These are phyloP conservation scores for Solea solea DNA, from an alignment of 2,113 vertebrate species.

Conservation along the genomic window DNA sequence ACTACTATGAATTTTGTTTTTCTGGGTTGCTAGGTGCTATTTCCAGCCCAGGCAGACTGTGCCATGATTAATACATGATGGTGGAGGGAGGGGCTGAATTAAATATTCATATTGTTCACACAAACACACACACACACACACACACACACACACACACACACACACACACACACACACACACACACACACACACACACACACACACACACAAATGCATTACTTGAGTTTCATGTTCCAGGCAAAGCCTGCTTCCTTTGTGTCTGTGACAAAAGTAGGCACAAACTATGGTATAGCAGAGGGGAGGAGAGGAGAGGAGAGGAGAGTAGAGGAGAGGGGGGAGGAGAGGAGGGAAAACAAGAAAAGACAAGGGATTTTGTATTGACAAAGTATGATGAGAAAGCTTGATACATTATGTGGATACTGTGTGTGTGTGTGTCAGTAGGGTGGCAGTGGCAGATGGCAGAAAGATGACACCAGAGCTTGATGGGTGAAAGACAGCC, in stretches of 20 bases:
- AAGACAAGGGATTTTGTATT: constrained; percentile 2
- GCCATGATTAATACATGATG: constrained; percentile 80
- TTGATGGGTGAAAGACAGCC: constrained; percentile 72
- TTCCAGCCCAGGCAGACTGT: constrained; percentile 77
- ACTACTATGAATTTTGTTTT: constrained; percentile 65
- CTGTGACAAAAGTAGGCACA: not conserved
- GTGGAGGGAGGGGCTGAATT: constrained; percentile 63
- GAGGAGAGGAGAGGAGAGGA: not conserved
- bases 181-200: constrained; percentile 44
- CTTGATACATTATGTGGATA: constrained; percentile 3
- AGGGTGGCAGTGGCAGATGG: constrained; percentile 77
- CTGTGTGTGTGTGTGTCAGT: constrained; percentile 42
- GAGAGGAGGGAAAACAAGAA: not conserved
- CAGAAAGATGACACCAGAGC: constrained; percentile 80
- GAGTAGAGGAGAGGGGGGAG: not conserved
- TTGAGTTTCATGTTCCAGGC: constrained; percentile 24
- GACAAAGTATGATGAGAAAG: constrained; percentile 9
- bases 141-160: constrained; percentile 43
- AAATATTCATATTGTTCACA: constrained; percentile 72
- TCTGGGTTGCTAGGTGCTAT: constrained; percentile 75
- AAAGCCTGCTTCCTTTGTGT: constrained; percentile 15
- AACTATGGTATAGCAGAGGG: not conserved
- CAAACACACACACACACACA: constrained; percentile 21
- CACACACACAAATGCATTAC: constrained; percentile 36
- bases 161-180: constrained; percentile 35